phyloP scores from a whole-genome alignment of 2,113 vertebrate genomes.

The Phoxinus phoxinus region DNA sequence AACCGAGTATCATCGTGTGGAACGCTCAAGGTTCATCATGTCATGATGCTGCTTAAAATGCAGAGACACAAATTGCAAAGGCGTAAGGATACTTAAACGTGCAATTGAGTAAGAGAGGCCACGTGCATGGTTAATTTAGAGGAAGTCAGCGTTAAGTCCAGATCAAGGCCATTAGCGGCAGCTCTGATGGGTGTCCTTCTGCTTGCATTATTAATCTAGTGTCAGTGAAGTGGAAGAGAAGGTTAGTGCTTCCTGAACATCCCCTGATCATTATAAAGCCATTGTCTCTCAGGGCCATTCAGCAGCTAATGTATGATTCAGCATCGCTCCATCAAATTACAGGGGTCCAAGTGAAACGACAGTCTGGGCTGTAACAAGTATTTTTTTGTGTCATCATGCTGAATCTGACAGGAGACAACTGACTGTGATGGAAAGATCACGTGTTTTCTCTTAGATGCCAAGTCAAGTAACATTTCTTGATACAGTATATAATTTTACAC shows the following conservation, averaged over 20 bases:
- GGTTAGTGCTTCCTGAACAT: background rate
- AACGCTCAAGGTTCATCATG: background rate
- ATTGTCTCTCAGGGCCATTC: background rate
- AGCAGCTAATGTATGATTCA: background rate
- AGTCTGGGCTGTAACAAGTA: background rate
- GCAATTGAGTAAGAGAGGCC: background rate
- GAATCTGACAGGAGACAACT: background rate
- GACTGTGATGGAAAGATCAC: background rate
- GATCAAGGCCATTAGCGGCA: slow-evolving; percentile 26
- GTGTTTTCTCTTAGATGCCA: background rate
- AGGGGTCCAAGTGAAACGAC: background rate
- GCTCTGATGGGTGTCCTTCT: slow-evolving; percentile 22
- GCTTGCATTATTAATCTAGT: slow-evolving; percentile 49
- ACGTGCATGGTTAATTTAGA: background rate
- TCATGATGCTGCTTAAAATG: slow-evolving; percentile 6
- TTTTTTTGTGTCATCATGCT: background rate
- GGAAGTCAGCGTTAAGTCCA: slow-evolving; percentile 5
- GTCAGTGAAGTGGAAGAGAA: background rate
- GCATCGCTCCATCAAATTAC: background rate
- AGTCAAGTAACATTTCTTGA: too few species aligned
- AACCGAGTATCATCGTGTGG: background rate
- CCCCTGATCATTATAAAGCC: slow-evolving; percentile 18
- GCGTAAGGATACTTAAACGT: background rate
- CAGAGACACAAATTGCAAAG: slow-evolving; percentile 11
- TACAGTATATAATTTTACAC: too few species aligned